Evolutionary conservation across 2,888 invertebrate genomes (phyloP), one percentile per base, ranked within the genome.

Genomic region (Brenthis daphne): DNA sequence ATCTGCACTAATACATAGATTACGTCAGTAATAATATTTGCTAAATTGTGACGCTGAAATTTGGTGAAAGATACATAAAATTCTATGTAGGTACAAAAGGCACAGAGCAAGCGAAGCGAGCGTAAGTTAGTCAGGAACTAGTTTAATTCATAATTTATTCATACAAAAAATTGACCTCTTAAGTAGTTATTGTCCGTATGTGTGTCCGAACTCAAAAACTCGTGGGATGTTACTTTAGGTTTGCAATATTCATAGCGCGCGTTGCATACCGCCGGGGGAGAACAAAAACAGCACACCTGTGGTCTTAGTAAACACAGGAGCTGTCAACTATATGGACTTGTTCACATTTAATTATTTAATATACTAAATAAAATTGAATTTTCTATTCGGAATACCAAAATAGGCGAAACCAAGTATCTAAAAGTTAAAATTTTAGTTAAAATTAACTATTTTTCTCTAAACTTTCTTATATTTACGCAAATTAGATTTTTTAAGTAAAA

Each of bases 181-280:
- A 56, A 60, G 33, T 50, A 50, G 48, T 29, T 50, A 33, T 29
- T 60, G 16, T 50, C 16, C 29, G 50, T 60, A 60, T 60, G 60
- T 50, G 13, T 55, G 1, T 24, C 11, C 33, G 8, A 63, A 14
- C 16, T 54, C 29, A 56, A 50, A 24, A 20, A 13, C 57, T 50
- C 51, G 51, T 56, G 61, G 61, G 56, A 29, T 37, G 20, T 37
- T 24, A 12, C 8, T 11, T 43, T 43, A 43, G 33, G 8, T 20
- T 57, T 68, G 64, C 63, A 68, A 63, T 68, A 68, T 68, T 68
- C 57, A 68, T 67, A 50, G 50, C 60, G 63, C 11, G n/a, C 47
- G 43, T 54, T 16, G 50, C 66, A 48, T 51, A 47, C 29, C 53
- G 54, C n/a, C 47, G 47, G 48, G n/a, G 48, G n/a, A 51, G 6